phyloP scores from a whole-genome alignment of 2,888 invertebrate species.

The Amphipoea lucens region DNA sequence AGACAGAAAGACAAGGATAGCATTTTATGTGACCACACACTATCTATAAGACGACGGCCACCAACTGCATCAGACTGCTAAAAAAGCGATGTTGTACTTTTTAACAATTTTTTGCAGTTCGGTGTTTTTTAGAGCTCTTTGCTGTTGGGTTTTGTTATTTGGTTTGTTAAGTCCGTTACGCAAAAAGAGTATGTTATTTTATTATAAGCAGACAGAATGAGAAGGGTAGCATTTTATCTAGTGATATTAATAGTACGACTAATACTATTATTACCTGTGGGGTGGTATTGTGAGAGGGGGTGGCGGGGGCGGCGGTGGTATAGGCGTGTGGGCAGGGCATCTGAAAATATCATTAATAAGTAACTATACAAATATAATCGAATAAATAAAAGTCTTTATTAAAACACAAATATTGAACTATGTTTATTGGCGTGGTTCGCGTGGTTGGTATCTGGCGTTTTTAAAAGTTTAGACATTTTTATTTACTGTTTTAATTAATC shows the following conservation, averaged over 20 bases:
- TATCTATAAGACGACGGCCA: background rate
- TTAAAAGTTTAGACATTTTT: background rate
- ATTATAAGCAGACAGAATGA: background rate
- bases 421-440: background rate
- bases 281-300: constrained; percentile 89
- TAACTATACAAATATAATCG: constrained; percentile 55
- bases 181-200: background rate
- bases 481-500: background rate
- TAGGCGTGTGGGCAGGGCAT: constrained; percentile 90
- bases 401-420: background rate
- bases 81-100: background rate
- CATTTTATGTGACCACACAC: background rate
- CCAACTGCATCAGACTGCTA: background rate
- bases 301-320: constrained; percentile 91
- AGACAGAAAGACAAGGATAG: background rate
- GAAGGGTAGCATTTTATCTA: background rate
- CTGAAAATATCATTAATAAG: constrained; percentile 75
- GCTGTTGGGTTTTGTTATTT: background rate
- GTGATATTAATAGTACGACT: constrained; percentile 23
- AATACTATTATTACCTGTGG: constrained; percentile 81
- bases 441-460: background rate
- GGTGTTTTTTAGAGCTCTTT: background rate
- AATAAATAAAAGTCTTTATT: background rate
- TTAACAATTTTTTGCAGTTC: background rate
- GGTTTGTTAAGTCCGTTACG: too few relatives aligned